Evolutionary conservation across 2,113 vertebrate species (phyloP).

Genomic region (Oreochromis aureus): DNA sequence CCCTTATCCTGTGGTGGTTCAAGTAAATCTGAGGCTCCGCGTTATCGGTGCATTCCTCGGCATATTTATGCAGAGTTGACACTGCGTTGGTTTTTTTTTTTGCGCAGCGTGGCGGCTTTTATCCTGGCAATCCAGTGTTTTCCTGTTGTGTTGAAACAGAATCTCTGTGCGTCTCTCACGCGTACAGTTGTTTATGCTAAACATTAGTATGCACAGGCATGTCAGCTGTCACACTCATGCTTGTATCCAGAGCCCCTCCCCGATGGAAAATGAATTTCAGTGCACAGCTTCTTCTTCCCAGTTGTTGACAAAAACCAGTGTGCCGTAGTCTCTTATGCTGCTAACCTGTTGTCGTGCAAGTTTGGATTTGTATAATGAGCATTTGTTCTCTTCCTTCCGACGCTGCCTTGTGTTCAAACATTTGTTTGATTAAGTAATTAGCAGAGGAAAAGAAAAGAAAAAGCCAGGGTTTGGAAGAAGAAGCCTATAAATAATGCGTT

Average conservation of each 20-base stretch:
- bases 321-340: not conserved
- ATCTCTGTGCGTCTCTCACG: not conserved
- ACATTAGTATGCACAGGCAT: not conserved
- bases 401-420: not conserved
- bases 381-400: not conserved
- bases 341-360: not conserved
- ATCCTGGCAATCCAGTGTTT: not conserved
- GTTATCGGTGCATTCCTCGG: not conserved
- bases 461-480: not conserved
- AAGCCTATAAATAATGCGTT: not conserved
- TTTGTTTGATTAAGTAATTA: not conserved
- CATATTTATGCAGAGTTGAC: not conserved
- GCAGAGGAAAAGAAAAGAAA: not conserved
- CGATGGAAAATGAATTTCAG: not conserved
- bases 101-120: not conserved
- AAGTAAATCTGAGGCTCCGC: not conserved
- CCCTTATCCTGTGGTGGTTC: not conserved
- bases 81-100: not conserved
- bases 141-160: not conserved
- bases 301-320: not conserved
- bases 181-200: not conserved
- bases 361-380: not conserved
- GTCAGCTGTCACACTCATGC: not conserved
- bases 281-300: not conserved
- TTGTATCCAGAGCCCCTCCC: not conserved